A percentile compares a stretch with the other conserved stretches of the same genome.
phyloP scores from a whole-genome alignment of 1,140 invertebrate genomes.

The Bombus superbus region DNA sequence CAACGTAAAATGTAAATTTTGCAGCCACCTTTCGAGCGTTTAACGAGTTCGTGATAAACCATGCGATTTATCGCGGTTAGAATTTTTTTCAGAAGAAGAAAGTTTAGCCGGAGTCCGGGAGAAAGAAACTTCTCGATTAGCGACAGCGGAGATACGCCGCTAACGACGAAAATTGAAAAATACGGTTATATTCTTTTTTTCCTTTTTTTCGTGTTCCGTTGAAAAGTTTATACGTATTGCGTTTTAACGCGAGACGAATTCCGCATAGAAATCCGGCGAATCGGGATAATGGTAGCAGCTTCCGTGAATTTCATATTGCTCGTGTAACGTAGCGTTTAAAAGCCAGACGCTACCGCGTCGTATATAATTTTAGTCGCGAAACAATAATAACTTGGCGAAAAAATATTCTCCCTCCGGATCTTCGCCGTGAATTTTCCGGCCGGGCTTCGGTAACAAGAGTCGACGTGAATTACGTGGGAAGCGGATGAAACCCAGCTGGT shows the following conservation, averaged over 20 bases:
- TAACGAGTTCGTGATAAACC: background rate
- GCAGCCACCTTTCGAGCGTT: background rate
- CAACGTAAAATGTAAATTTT: background rate
- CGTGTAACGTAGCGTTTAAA: background rate
- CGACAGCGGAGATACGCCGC: background rate
- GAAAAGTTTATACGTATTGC: background rate
- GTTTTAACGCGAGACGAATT: background rate
- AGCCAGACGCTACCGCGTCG: background rate
- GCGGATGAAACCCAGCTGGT: conserved; percentile 7
- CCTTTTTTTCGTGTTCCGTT: background rate
- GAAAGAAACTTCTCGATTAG: conserved; percentile 61
- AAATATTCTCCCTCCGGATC: conserved; percentile 41
- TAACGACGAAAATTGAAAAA: conserved; percentile 26
- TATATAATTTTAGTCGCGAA: conserved; percentile 22
- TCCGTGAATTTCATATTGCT: background rate
- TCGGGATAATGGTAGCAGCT: background rate
- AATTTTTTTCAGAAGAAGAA: background rate
- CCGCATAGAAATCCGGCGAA: background rate
- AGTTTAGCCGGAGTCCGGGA: background rate
- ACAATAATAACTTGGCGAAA: conserved; percentile 48
- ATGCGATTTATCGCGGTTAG: conserved; percentile 7
- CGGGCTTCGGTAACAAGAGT: conserved; percentile 34
- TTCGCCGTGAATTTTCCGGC: conserved; percentile 52
- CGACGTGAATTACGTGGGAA: conserved; percentile 54
- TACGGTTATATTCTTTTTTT: no score